Evolutionary conservation across 2,113 vertebrate genomes (phyloP).

Genomic region (Nanorana parkeri): DNA sequence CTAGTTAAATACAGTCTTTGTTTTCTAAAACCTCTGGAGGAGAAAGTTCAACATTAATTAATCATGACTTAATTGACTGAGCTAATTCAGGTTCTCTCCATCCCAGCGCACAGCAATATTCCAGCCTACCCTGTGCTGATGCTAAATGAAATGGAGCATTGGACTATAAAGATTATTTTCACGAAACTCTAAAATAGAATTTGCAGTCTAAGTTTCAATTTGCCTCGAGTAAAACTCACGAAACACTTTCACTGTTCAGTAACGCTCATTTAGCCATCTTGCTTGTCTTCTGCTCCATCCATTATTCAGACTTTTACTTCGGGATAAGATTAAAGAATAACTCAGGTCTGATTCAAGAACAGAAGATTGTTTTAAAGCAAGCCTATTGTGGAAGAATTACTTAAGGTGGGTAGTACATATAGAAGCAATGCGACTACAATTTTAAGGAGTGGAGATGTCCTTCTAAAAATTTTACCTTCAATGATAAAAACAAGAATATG

Average conservation of each 20-base stretch:
- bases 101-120: slow-evolving; percentile 71
- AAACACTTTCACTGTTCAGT: slow-evolving; percentile 47
- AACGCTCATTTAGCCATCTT: slow-evolving; percentile 8
- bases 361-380: too few species aligned
- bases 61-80: slow-evolving; percentile 82
- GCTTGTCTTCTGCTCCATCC: background rate
- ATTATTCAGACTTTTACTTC: slow-evolving; percentile 7
- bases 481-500: too few species aligned
- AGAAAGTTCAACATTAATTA: slow-evolving; percentile 75
- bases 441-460: too few species aligned
- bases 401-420: too few species aligned
- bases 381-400: too few species aligned
- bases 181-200: slow-evolving; percentile 43
- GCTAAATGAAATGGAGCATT: slow-evolving; percentile 66
- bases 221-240: slow-evolving; percentile 61
- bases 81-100: slow-evolving; percentile 73
- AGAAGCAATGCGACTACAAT: too few species aligned
- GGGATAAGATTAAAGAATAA: background rate
- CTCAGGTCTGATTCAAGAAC: too few species aligned
- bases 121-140: slow-evolving; percentile 64
- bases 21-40: slow-evolving; percentile 73
- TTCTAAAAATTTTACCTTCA: too few species aligned
- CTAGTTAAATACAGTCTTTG: slow-evolving; percentile 70
- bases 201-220: slow-evolving; percentile 65
- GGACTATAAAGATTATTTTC: slow-evolving; percentile 59